Base-by-base conservation (phyloP, 2,113 vertebrate genomes). In the Lagopus leucura region DNA sequence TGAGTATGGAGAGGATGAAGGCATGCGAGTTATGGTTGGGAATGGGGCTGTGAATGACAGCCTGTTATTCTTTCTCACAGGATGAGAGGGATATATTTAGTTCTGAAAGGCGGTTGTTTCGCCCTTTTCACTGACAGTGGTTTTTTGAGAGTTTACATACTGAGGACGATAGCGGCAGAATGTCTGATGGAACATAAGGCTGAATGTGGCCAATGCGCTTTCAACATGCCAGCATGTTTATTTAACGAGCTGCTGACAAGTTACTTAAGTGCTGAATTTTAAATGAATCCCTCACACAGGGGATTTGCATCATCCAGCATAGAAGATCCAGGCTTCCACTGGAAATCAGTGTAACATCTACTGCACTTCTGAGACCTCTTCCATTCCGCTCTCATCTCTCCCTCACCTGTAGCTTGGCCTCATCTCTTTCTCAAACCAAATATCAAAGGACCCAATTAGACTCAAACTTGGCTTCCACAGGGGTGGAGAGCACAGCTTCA, bases 181-280 rank as follows among this genome's bases (percentile, higher is more conserved):
- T 25, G 9, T 42, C 73, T 76, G 45, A 9, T 27, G 30, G 74
- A 75, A 25, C 13, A 25, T 0, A 19, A 76, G 13, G 24, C 81
- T 94, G 64, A 52, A 14, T 28, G 32, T 47, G 71, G 60, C n/a
- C 77, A 22, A 16, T 34, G 18, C 1, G 3, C 16, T 55, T 80
- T 69, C 78, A 72, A 17, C 14, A 40, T 72, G 42, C 61, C 52
- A n/a, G 7, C 22, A 7, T 47, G 27, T 61, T 92, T 47, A 27
- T 86, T 88, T 69, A 82, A 50, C n/a, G 82, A 69, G 15, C 63
- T 52, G 20, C 58, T 79, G 45, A 48, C 54, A 54, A 47, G 45
- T 87, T 77, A 42, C 71, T 73, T 3, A 52, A 85, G 64, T 50
- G 34, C 66, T 93, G 63, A 66, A 94, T 92, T 92, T 73, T 67